A percentile compares a stretch with the other conserved stretches of the same genome.
Evolutionary conservation across 1,140 invertebrate genomes (phyloP).

Genomic region (Eupristina koningsbergeri): DNA sequence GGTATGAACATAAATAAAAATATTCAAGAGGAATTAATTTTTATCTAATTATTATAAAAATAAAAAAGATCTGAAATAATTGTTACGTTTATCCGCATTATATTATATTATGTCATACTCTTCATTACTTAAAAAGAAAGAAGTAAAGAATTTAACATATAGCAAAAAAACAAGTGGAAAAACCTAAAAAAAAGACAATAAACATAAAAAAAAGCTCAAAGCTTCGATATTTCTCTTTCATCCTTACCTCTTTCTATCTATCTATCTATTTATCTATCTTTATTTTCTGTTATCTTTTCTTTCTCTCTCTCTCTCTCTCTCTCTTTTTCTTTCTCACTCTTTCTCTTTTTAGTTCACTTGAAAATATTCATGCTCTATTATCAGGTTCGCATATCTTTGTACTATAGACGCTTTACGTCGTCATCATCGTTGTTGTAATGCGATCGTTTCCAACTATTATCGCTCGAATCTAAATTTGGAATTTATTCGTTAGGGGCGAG

Average conservation of each 20-base stretch:
- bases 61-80: conserved; percentile 9
- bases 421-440: conserved; percentile 18
- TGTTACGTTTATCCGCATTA: not conserved
- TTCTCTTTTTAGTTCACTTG: not conserved
- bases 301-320: not conserved
- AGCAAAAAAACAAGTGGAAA: not conserved
- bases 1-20: too few relatives aligned
- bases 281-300: too few relatives aligned
- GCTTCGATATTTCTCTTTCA: not conserved
- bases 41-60: too few relatives aligned
- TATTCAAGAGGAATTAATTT: too few relatives aligned
- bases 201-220: too few relatives aligned
- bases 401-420: conserved; percentile 1
- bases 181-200: not conserved
- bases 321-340: not conserved
- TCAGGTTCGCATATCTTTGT: conserved; percentile 29
- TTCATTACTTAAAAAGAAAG: not conserved
- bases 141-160: not conserved
- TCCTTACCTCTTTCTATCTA: not conserved
- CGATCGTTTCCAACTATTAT: conserved; percentile 40
- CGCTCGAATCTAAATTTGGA: conserved; percentile 18
- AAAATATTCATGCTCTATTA: conserved; percentile 47
- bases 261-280: not conserved
- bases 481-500: conserved; percentile 21
- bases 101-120: not conserved